These are phyloP conservation scores for Asbolus verrucosus DNA, from an alignment of 1,140 invertebrate genomes.

Conservation along the genomic window DNA sequence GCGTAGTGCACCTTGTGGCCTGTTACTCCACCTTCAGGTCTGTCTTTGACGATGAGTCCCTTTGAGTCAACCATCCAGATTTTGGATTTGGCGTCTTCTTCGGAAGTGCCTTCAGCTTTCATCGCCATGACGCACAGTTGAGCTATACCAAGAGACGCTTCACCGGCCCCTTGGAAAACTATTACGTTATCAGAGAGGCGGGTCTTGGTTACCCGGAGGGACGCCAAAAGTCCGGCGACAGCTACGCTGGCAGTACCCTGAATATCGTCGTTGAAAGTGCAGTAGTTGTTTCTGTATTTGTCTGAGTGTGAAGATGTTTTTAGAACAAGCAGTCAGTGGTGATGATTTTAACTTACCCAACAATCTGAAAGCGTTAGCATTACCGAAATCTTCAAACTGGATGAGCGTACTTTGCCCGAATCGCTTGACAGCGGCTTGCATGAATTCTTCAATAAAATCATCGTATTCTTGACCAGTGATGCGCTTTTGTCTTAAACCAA, in stretches of 20 bases:
- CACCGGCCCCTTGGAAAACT: constrained; percentile 93
- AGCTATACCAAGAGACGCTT: constrained; percentile 83
- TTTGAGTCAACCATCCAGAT: constrained; percentile 82
- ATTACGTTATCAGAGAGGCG: constrained; percentile 85
- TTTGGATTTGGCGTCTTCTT: constrained; percentile 78
- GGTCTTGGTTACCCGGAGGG: constrained; percentile 80
- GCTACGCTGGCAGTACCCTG: constrained; percentile 93
- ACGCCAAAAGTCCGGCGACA: constrained; percentile 90
- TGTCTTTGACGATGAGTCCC: constrained; percentile 83
- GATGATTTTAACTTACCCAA: constrained; percentile 64
- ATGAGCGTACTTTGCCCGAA: constrained; percentile 86
- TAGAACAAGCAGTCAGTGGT: neutral
- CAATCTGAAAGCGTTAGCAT: constrained; percentile 89
- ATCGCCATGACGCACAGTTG: constrained; percentile 89
- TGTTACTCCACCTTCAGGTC: constrained; percentile 79
- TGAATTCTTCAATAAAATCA: constrained; percentile 97
- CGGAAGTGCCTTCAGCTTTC: constrained; percentile 80
- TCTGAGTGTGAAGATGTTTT: constrained; percentile 59
- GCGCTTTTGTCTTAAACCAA: constrained; percentile 88
- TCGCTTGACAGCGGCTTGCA: constrained; percentile 87
- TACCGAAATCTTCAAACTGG: constrained; percentile 97
- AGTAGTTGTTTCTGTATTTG: constrained; percentile 87
- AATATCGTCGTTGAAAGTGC: constrained; percentile 97
- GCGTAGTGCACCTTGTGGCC: constrained; percentile 84
- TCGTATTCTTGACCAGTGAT: constrained; percentile 88